Evolutionary conservation across 30 jellyfish, hydroid and myxozoan species (phyloP).

Genomic region (Sanderia malayensis): DNA sequence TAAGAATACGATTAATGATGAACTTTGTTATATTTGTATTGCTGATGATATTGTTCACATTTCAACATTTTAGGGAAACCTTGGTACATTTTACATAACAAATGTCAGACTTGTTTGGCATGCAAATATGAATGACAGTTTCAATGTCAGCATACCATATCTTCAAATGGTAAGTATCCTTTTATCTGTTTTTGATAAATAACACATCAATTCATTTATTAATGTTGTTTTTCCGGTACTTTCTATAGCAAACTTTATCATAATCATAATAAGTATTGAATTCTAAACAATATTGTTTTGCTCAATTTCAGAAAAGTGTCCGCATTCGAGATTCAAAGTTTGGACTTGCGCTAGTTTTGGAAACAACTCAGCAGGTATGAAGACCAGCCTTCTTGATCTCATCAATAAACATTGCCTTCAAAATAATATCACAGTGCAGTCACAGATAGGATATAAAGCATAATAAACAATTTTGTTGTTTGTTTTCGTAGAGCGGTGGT

Average conservation of each 20-base stretch:
- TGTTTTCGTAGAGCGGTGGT: constrained; percentile 78
- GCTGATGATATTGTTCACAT: constrained; percentile 5
- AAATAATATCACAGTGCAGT: no score
- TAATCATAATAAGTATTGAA: no score
- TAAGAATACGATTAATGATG: no score
- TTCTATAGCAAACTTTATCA: no score
- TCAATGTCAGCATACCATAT: constrained; percentile 95
- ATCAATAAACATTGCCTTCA: no score
- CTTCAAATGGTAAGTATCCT: constrained; percentile 84
- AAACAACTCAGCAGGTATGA: constrained; percentile 93
- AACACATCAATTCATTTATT: no score
- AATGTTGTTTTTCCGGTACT: no score
- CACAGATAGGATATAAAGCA: no score
- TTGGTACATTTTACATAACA: constrained; percentile 91
- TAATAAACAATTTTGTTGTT: no score
- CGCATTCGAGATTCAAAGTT: constrained; percentile 87
- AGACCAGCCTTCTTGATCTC: no score
- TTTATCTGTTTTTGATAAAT: background rate
- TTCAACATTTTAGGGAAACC: constrained; percentile 66
- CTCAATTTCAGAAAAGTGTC: constrained; percentile 64
- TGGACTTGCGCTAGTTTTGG: constrained; percentile 92
- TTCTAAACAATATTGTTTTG: background rate
- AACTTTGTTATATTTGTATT: no score
- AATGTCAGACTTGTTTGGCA: constrained; percentile 97
- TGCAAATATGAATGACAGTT: constrained; percentile 97